Conservation (phyloP, 2,888 invertebrate species). For the Leptothorax acervorum region DNA sequence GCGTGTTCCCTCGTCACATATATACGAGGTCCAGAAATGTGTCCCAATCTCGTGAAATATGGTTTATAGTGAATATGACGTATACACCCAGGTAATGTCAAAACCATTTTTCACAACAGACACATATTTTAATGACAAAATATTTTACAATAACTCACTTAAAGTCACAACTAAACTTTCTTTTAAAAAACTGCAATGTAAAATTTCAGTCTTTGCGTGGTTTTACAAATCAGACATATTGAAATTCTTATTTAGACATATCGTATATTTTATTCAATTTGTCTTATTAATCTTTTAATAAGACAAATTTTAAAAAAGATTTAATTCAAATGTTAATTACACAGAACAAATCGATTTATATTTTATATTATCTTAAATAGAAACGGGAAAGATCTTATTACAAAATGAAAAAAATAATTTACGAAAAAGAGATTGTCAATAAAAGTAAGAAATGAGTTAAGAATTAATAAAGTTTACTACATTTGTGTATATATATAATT, state of each 20-base stretch:
- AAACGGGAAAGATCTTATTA: neutral
- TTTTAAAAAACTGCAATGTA: neutral
- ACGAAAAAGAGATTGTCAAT: neutral
- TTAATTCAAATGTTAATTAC: neutral
- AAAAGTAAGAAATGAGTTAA: conserved; percentile 4
- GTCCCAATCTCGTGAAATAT: conserved; percentile 5
- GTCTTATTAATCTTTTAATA: too few species aligned
- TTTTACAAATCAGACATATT: too few species aligned
- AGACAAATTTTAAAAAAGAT: neutral
- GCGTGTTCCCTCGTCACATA: conserved; percentile 63
- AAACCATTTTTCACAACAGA: neutral
- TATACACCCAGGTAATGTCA: neutral
- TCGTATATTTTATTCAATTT: too few species aligned
- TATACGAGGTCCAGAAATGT: conserved; percentile 48
- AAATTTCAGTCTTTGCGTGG: too few species aligned
- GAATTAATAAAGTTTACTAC: neutral
- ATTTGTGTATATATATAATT: neutral
- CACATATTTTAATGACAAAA: neutral
- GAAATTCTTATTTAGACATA: too few species aligned
- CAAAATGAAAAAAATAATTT: neutral
- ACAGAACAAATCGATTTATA: neutral
- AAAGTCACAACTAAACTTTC: neutral
- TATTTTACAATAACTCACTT: neutral
- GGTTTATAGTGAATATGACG: neutral
- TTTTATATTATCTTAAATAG: neutral